phyloP scores from a whole-genome alignment of 2,113 vertebrate species.

The Psilopogon haemacephalus region DNA sequence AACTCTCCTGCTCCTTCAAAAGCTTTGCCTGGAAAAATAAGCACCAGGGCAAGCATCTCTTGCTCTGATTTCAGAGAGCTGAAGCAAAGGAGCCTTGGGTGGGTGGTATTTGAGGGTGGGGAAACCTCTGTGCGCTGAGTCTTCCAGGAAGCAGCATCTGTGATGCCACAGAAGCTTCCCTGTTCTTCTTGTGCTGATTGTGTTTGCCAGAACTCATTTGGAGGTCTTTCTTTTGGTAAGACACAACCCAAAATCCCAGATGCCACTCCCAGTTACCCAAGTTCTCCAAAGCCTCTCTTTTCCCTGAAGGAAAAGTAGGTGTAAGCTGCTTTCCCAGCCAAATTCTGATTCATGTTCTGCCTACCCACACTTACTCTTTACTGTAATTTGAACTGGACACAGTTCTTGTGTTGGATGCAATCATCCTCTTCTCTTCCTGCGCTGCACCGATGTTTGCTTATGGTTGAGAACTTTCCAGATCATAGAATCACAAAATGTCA shows the following conservation, averaged over 20 bases:
- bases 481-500: no score
- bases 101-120: not conserved
- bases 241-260: not conserved
- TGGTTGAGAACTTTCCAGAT: not conserved
- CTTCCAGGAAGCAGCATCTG: not conserved
- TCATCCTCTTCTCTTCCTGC: not conserved
- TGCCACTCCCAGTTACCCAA: not conserved
- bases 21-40: not conserved
- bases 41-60: rapidly evolving
- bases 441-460: not conserved
- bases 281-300: not conserved
- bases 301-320: not conserved
- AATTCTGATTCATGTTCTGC: conserved; percentile 56
- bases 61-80: not conserved
- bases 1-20: not conserved
- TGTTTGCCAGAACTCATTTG: not conserved
- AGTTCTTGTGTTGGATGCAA: conserved; percentile 12
- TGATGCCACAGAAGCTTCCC: not conserved
- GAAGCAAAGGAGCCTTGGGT: not conserved
- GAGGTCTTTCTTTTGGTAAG: conserved; percentile 2
- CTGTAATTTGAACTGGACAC: conserved; percentile 29
- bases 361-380: conserved; percentile 36
- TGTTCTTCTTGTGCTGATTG: not conserved
- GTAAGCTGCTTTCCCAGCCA: conserved; percentile 17
- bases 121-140: not conserved